A percentile compares a stretch with the other conserved stretches of the same genome.
Conservation (phyloP, 2,113 vertebrate genomes). For the Grammomys surdaster region DNA sequence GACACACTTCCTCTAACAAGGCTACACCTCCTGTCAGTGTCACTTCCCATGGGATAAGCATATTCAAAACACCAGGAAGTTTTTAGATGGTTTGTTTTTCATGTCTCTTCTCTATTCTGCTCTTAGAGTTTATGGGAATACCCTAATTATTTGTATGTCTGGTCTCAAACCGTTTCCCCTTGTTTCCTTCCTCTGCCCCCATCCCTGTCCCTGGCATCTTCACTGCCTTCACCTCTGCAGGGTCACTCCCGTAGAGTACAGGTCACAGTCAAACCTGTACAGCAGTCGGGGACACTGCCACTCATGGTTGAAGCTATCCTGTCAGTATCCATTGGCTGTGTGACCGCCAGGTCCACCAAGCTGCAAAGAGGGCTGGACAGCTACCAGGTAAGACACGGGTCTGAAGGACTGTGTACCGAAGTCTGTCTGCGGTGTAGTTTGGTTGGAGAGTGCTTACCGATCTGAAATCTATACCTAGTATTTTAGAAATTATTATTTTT, state of each 20-base stretch:
- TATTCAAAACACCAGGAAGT: no score
- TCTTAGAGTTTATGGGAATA: neutral
- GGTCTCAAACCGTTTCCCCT: neutral
- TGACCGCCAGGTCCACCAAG: constrained; percentile 95
- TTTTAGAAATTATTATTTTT: neutral
- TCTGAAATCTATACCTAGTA: neutral
- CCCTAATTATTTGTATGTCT: neutral
- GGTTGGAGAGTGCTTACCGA: neutral
- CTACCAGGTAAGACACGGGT: constrained; percentile 92
- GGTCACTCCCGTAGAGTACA: constrained; percentile 97
- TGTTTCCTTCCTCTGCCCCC: neutral
- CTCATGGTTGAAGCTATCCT: constrained; percentile 96
- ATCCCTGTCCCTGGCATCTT: neutral
- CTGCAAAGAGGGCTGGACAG: constrained; percentile 97
- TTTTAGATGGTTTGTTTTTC: neutral
- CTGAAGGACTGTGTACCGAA: neutral
- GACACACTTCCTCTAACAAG: no score
- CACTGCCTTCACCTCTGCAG: constrained; percentile 80
- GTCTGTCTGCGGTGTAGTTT: neutral
- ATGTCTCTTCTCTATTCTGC: neutral
- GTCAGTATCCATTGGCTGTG: constrained; percentile 95
- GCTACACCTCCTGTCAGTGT: no score
- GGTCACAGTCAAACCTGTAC: constrained; percentile 94
- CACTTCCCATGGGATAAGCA: no score
- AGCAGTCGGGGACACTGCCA: constrained; percentile 96